These are phyloP conservation scores for Monomorium pharaonis DNA, from an alignment of 1,140 invertebrate species.

Conservation along the genomic window DNA sequence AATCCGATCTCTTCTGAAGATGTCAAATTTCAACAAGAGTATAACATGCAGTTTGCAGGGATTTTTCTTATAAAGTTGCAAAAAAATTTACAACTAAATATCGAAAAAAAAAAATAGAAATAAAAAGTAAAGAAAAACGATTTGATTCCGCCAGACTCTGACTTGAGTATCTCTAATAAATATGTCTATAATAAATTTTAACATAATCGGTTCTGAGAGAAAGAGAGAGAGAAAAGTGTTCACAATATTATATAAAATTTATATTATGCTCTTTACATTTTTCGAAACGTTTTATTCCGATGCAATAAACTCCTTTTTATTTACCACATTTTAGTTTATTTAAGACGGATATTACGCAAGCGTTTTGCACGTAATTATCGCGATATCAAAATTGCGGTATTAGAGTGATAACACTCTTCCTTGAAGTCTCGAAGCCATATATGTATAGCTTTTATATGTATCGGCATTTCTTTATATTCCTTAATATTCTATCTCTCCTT, in stretches of 20 bases:
- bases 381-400: background rate
- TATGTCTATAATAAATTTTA: background rate
- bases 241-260: constrained; percentile 6
- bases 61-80: no score
- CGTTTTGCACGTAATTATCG: background rate
- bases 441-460: background rate
- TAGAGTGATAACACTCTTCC: constrained; percentile 20
- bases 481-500: background rate
- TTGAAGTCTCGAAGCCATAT: background rate
- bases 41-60: background rate
- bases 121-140: background rate
- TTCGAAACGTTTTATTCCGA: background rate
- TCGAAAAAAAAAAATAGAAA: background rate
- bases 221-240: constrained; percentile 12
- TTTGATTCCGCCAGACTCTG: background rate
- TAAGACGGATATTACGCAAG: background rate
- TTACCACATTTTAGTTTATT: constrained; percentile 21
- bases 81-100: background rate
- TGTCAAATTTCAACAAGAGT: background rate
- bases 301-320: background rate
- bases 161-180: constrained; percentile 10
- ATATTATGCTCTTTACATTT: background rate
- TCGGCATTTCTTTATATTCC: background rate
- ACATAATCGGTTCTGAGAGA: background rate
- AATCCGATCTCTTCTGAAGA: background rate